Evolutionary conservation across 2,888 invertebrate genomes (phyloP), one percentile per base, ranked within the genome.

Genomic region (Pyrrhosoma nymphula): DNA sequence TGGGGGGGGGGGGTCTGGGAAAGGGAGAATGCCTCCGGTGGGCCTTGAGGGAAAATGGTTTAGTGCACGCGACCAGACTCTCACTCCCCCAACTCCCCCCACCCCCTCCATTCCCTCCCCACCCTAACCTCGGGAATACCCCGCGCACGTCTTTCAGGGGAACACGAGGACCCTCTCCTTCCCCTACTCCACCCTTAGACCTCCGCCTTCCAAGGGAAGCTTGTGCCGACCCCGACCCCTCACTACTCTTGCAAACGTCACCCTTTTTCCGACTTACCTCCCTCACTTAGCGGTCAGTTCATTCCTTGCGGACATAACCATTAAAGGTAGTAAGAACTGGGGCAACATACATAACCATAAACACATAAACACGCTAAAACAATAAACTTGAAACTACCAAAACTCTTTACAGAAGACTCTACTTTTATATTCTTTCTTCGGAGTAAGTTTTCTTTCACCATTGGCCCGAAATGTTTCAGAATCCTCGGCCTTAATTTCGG

Each of bases 21-120:
- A n/a, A n/a, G n/a, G n/a, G n/a, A n/a, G 96, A 95, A 96, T 96
- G 23, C 96, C 96, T 96, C 96, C 95, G 95, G 95, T 89, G 95
- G 95, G 75, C 95, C 16, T 12, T 14, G 90, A 26, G 95, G 95
- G 95, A 88, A 63, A 89, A 60, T 47, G 91, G 56, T 82, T 88
- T 95, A 60, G 95, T 56, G 95, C 95, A 88, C 82, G 95, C 69
- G 88, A 95, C 89, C 63, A 47, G 56, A 20, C 88, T 23, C 63
- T 35, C 63, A 26, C 39, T 20, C 35, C 91, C 63, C 60, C 60
- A 8, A 47, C n/a, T 30, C 56, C 35, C 82, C 56, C 35, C 82
- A 35, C 82, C 82, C 82, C 10, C 0, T n/a, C 20, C 14, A n/a
- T 8, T 12, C 63, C 35, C 47, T 47, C 47, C 47, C 47, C 63